Evolutionary conservation across 2,888 invertebrate species (phyloP).

Genomic region (Petrolisthes manimaculis): DNA sequence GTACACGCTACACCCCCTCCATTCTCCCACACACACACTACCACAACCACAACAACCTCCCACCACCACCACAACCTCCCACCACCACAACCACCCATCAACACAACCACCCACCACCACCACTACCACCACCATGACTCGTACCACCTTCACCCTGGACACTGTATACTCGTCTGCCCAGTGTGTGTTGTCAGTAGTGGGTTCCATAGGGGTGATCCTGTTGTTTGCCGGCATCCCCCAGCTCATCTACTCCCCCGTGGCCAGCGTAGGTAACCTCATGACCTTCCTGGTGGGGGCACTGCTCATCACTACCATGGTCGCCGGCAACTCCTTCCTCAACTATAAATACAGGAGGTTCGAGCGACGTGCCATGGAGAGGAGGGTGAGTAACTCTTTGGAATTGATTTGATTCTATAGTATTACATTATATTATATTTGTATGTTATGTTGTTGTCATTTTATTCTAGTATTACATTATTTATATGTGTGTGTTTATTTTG

Average conservation of each 20-base stretch:
- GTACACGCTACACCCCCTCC: background rate
- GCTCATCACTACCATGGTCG: conserved; percentile 64
- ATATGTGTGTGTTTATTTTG: background rate
- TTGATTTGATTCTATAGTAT: background rate
- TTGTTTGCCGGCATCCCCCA: conserved; percentile 65
- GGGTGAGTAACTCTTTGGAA: conserved; percentile 12
- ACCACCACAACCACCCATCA: background rate
- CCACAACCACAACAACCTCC: background rate
- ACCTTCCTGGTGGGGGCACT: conserved; percentile 64
- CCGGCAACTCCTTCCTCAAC: conserved; percentile 64
- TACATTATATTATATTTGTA: background rate
- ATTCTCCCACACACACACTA: background rate
- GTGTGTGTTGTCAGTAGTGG: conserved; percentile 55
- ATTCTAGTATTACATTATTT: too few relatives aligned
- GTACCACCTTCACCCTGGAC: conserved; percentile 29
- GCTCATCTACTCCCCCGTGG: conserved; percentile 60
- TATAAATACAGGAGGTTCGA: conserved; percentile 61
- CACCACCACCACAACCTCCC: background rate
- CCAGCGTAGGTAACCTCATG: conserved; percentile 60
- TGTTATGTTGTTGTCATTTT: background rate
- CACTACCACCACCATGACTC: conserved; percentile 24
- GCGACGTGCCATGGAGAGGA: conserved; percentile 19
- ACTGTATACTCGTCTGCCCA: conserved; percentile 51
- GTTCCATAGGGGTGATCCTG: conserved; percentile 63
- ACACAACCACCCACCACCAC: background rate